phyloP scores from a whole-genome alignment of 2,888 invertebrate genomes.

The Euclidia mi region DNA sequence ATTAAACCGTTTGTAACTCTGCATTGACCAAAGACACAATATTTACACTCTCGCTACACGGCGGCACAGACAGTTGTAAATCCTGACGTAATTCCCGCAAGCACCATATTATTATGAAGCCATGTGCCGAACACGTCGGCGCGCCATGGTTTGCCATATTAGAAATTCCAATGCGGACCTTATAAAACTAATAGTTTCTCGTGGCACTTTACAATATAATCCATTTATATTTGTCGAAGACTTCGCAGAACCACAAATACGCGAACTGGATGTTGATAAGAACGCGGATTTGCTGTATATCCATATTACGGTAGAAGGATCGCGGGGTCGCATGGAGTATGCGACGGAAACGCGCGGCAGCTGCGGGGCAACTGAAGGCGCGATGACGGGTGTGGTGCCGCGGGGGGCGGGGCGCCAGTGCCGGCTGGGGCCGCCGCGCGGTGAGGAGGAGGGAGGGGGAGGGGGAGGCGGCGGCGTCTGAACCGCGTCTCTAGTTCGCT shows the following conservation, averaged over 20 bases:
- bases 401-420: conserved; percentile 43
- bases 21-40: conserved; percentile 53
- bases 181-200: conserved; percentile 75
- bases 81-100: conserved; percentile 79
- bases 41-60: conserved; percentile 74
- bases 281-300: conserved; percentile 87
- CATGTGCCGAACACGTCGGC: conserved; percentile 89
- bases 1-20: conserved; percentile 44
- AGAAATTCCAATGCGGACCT: conserved; percentile 89
- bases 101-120: conserved; percentile 84
- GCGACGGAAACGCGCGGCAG: conserved; percentile 88
- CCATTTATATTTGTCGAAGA: conserved; percentile 88
- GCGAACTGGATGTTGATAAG: conserved; percentile 86
- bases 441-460: conserved; percentile 51
- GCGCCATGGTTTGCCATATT: conserved; percentile 82
- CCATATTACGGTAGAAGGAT: conserved; percentile 84
- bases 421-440: conserved; percentile 40
- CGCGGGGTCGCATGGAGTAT: conserved; percentile 84
- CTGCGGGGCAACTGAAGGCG: conserved; percentile 85
- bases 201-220: conserved; percentile 88
- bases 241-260: conserved; percentile 88
- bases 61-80: conserved; percentile 66
- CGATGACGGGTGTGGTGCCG: conserved; percentile 60
- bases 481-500: conserved; percentile 75
- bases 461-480: conserved; percentile 73